Conservation (phyloP, 2,113 vertebrate species). For the Cyanoliseus patagonus region DNA sequence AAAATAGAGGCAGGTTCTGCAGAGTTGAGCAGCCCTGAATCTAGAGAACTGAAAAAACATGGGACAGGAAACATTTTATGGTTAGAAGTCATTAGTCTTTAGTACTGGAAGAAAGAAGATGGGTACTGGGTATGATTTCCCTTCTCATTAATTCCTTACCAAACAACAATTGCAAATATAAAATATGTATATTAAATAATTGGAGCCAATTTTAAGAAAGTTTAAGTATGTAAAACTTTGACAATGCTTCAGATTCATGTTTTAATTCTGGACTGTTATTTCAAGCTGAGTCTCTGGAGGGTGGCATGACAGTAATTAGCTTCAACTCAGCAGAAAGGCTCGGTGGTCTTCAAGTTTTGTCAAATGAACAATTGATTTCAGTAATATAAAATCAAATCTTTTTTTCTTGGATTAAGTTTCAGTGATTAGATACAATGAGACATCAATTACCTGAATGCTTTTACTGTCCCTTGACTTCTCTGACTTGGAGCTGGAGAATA, state of each 20-base stretch:
- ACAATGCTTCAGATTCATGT: not conserved
- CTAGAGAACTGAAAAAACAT: not conserved
- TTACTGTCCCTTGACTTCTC: not conserved
- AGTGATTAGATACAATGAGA: not conserved
- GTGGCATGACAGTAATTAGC: not conserved
- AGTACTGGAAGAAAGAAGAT: not conserved
- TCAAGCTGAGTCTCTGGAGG: not conserved
- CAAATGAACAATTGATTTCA: not conserved
- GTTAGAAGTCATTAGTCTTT: not conserved
- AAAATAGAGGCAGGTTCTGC: not conserved
- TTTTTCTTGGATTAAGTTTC: not conserved
- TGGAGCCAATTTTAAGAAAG: not conserved
- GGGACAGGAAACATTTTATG: not conserved
- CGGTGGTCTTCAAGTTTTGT: not conserved
- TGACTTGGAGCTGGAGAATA: not conserved
- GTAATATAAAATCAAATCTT: not conserved
- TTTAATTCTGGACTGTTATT: not conserved
- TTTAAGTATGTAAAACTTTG: not conserved
- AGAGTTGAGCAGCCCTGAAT: not conserved
- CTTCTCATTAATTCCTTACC: not conserved
- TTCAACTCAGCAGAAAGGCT: not conserved
- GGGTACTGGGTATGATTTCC: not conserved
- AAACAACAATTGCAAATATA: not conserved
- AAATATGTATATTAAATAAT: not conserved
- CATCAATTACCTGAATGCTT: not conserved